phyloP scores from a whole-genome alignment of 2,888 invertebrate species.

The Limnephilus lunatus region DNA sequence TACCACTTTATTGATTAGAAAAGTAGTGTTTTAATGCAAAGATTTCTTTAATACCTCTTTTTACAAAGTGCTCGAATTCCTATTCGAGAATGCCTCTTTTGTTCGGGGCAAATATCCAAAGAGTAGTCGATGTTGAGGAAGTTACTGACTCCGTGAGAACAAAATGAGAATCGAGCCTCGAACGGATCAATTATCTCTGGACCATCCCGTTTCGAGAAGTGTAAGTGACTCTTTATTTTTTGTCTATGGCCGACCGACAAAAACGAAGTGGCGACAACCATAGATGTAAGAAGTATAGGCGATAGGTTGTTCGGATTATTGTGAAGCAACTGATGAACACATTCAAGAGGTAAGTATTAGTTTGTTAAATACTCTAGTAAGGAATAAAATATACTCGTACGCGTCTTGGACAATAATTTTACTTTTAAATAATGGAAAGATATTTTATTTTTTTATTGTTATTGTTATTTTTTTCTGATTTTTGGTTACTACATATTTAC shows the following conservation, averaged over 20 bases:
- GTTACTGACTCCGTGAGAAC: slow-evolving; percentile 63
- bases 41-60: not conserved
- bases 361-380: too few species aligned
- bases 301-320: not conserved
- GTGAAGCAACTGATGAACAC: not conserved
- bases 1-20: not conserved
- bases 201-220: slow-evolving; percentile 35
- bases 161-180: slow-evolving; percentile 58
- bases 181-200: slow-evolving; percentile 64
- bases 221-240: slow-evolving; percentile 14
- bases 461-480: too few species aligned
- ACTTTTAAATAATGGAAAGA: too few species aligned
- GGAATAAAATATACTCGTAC: too few species aligned
- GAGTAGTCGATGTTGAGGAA: not conserved
- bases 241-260: slow-evolving; percentile 9
- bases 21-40: not conserved
- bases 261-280: not conserved
- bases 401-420: too few species aligned
- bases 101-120: not conserved
- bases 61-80: not conserved
- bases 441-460: too few species aligned
- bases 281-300: not conserved
- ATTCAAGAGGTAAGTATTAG: not conserved
- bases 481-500: too few species aligned
- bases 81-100: not conserved